These are phyloP conservation scores for Nipponia nippon DNA, from an alignment of 2,113 vertebrate species.

Conservation along the genomic window DNA sequence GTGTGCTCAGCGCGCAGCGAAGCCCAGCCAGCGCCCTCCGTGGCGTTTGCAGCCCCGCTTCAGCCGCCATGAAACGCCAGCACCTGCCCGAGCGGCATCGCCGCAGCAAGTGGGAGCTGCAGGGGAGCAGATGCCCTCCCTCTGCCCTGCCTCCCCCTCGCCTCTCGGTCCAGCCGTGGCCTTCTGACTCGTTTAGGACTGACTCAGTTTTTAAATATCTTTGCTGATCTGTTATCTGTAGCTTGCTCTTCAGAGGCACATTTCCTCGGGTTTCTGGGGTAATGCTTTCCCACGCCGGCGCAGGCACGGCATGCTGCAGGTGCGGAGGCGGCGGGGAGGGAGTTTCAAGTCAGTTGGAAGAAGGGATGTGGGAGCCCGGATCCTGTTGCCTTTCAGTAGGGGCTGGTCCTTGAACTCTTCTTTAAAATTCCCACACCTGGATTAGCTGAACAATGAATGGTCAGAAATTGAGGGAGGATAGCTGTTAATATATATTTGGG, in stretches of 20 bases:
- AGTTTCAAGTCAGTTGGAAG: background rate
- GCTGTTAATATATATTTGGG: rapidly evolving
- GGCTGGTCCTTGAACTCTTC: background rate
- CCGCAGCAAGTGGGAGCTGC: background rate
- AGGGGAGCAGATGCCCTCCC: background rate
- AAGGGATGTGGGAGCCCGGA: background rate
- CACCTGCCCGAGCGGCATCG: background rate
- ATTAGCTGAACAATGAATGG: background rate
- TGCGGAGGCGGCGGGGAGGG: rapidly evolving
- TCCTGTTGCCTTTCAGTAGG: background rate
- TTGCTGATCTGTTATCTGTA: background rate
- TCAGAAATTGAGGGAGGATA: background rate
- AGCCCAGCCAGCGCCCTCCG: background rate
- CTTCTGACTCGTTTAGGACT: background rate
- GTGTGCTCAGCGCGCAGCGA: background rate
- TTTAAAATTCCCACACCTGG: background rate
- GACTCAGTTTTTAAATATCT: background rate
- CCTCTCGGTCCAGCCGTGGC: background rate
- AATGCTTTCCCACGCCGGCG: background rate
- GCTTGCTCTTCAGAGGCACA: background rate
- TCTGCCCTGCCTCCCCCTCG: background rate
- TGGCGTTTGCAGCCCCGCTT: background rate
- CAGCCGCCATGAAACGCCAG: rapidly evolving
- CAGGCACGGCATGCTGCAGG: background rate
- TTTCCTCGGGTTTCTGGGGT: background rate